These are phyloP conservation scores for Hoplias malabaricus DNA, from an alignment of 2,113 vertebrate genomes.

Conservation along the genomic window DNA sequence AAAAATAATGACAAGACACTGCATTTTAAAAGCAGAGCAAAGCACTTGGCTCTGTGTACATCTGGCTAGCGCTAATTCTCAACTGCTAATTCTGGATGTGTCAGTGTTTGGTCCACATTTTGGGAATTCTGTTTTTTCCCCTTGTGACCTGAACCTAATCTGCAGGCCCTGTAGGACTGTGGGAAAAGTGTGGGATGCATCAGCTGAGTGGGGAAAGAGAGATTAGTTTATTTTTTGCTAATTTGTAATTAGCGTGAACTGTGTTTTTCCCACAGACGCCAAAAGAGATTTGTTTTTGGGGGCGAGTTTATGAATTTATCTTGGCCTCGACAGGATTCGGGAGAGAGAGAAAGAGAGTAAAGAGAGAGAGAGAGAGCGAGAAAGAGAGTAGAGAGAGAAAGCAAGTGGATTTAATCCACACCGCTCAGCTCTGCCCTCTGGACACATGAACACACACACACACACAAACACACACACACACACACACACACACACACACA, in stretches of 20 bases:
- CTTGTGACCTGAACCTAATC: not conserved
- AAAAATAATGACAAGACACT: not conserved
- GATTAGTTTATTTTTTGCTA: constrained; percentile 4
- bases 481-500: no score
- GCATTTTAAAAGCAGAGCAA: not conserved
- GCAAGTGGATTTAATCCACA: constrained; percentile 46
- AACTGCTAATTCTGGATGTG: constrained; percentile 9
- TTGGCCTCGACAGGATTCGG: constrained; percentile 8
- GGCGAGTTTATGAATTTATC: constrained; percentile 32
- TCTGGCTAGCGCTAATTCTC: not conserved
- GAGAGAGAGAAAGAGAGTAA: constrained; percentile 25
- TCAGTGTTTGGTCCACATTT: not conserved
- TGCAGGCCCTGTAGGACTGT: not conserved
- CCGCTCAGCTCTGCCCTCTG: constrained; percentile 34
- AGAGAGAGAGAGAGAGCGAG: no score
- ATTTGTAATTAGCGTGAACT: constrained; percentile 31
- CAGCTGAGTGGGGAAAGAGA: not conserved
- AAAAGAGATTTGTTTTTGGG: constrained; percentile 3
- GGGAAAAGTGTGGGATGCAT: not conserved
- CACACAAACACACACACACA: no score
- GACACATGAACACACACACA: constrained; percentile 30
- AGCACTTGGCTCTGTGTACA: constrained; percentile 3
- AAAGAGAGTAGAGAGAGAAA: constrained; percentile 18
- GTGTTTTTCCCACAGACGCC: not conserved
- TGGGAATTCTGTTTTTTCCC: not conserved